Percentiles rank a stretch among this genome's conserved stretches.
Evolutionary conservation across 2,797 vertebrate species (phyloP).

Genomic region (Darevskia nairensis): DNA sequence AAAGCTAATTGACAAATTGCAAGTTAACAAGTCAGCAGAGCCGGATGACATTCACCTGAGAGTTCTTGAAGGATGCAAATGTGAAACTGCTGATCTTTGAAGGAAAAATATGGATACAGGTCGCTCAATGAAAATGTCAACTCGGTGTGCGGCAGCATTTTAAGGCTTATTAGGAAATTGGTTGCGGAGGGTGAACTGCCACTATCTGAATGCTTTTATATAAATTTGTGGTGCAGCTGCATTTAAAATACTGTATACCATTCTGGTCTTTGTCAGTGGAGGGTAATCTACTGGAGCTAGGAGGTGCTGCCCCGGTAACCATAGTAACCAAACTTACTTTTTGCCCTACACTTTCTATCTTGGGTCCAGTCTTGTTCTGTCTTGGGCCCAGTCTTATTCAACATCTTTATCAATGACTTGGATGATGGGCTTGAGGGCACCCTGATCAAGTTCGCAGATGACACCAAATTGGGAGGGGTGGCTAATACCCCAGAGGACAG

Average conservation of each 20-base stretch:
- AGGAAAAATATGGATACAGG: conserved; percentile 3
- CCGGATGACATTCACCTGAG: neutral
- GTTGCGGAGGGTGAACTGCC: neutral
- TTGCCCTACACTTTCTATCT: no score
- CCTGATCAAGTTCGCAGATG: no score
- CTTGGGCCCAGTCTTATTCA: no score
- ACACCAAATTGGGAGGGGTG: no score
- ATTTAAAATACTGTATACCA: neutral
- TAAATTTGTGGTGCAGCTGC: neutral
- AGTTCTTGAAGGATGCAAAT: neutral
- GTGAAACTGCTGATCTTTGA: neutral
- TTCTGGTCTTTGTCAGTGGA: neutral
- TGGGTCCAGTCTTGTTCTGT: no score
- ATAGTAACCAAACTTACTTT: no score
- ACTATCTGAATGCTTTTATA: neutral
- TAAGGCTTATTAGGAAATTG: conserved; percentile 2
- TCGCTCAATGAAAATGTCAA: neutral
- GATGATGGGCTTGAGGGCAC: no score
- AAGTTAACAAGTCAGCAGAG: neutral
- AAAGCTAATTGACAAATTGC: neutral
- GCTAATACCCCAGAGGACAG: no score
- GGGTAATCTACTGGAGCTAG: no score
- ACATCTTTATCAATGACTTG: no score
- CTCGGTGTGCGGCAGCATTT: neutral
- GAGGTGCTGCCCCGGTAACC: no score